phyloP scores from a whole-genome alignment of 2,797 vertebrate genomes.

The Avahi laniger region DNA sequence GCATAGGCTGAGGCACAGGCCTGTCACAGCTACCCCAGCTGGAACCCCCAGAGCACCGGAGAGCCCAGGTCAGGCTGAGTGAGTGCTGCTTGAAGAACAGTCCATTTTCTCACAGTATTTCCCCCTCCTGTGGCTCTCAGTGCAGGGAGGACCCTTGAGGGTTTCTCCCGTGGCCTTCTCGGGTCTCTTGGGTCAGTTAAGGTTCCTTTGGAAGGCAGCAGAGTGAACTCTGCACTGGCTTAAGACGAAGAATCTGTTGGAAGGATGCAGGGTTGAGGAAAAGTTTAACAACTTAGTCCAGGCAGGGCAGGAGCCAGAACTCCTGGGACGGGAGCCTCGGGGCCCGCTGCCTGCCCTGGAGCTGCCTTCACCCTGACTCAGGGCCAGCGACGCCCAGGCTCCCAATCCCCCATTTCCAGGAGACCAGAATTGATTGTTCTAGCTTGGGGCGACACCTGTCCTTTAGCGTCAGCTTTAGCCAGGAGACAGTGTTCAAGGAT shows the following conservation, averaged over 20 bases:
- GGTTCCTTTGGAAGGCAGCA: neutral
- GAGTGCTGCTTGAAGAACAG: rapidly evolving
- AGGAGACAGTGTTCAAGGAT: neutral
- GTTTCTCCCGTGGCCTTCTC: neutral
- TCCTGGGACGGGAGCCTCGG: neutral
- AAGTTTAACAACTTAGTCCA: neutral
- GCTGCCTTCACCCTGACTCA: neutral
- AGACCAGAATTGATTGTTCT: neutral
- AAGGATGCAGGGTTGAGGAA: neutral
- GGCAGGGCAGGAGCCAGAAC: neutral
- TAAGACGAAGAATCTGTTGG: neutral
- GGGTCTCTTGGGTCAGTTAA: neutral
- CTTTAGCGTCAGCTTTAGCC: neutral
- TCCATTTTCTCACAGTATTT: neutral
- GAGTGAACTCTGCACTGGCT: neutral
- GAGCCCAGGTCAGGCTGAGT: neutral
- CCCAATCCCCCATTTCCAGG: neutral
- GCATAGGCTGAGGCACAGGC: rapidly evolving
- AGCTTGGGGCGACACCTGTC: neutral
- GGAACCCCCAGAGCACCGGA: neutral
- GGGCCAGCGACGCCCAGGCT: neutral
- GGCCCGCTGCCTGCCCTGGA: neutral
- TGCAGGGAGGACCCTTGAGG: neutral
- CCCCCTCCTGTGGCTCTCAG: neutral
- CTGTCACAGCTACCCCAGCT: rapidly evolving